Percentiles rank a stretch among this genome's conserved stretches.
phyloP scores from a whole-genome alignment of 2,888 invertebrate genomes.

The Lasioglossum oenotherae region DNA sequence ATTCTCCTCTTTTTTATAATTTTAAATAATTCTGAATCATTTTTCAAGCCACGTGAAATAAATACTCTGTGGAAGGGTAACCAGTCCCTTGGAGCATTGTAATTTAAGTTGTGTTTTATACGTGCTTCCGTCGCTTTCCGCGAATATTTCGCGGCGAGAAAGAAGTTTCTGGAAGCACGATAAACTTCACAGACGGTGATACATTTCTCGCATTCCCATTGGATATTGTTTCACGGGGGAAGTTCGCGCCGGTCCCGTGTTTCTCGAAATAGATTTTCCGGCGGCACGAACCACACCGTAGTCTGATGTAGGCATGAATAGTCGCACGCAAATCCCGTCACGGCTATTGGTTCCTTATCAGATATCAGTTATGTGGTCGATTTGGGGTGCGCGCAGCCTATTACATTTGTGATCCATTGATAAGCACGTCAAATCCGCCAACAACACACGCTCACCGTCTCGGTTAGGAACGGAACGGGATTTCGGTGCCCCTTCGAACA shows the following conservation, averaged over 20 bases:
- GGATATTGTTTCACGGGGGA: constrained; percentile 10
- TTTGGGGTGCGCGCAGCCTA: constrained; percentile 79
- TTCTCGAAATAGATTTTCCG: constrained; percentile 42
- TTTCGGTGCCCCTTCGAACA: constrained; percentile 55
- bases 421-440: constrained; percentile 82
- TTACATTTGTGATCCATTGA: constrained; percentile 81
- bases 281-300: constrained; percentile 28
- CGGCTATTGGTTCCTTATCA: constrained; percentile 74
- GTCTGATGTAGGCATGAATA: constrained; percentile 46
- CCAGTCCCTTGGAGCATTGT: too few species aligned
- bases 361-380: constrained; percentile 78
- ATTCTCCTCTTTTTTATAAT: too few species aligned
- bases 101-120: too few species aligned
- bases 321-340: constrained; percentile 64
- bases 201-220: constrained; percentile 11
- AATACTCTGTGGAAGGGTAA: not conserved
- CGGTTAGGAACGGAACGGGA: constrained; percentile 58
- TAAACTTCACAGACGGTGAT: not conserved
- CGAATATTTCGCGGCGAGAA: not conserved
- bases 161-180: not conserved
- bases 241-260: constrained; percentile 23
- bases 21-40: not conserved
- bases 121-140: not conserved
- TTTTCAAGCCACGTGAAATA: not conserved
- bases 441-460: constrained; percentile 68